Evolutionary conservation across 37 sponge, comb jelly and placozoan species (phyloP), one percentile per base, ranked within the genome.

Genomic region (Hormiphora californensis): DNA sequence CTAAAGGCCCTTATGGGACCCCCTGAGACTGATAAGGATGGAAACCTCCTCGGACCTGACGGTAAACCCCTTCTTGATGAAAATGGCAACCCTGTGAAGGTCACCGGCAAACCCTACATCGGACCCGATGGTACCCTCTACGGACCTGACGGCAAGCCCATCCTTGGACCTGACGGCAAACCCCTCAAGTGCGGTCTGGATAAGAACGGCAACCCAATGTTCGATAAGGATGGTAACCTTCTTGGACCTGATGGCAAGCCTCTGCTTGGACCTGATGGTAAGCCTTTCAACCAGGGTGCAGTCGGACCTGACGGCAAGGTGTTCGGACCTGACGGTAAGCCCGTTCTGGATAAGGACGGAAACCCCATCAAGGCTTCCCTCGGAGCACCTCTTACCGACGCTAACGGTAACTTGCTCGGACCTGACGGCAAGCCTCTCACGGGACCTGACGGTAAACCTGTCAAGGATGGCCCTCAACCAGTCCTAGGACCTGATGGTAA

Each of bases 71-170:
- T 73, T 43, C 8, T 40, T 73, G 81, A 73, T 73, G 81, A 38
- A 73, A 33, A 73, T 41, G 81, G 81, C 5, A 73, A 73, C 35
- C 81, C 81, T 27, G 38, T 73, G 19, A 73, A 40, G 3, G 46
- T n/a, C 35, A 7, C 35, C 23, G 23, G 3, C 41, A 73, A 73
- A 11, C 81, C 81, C 4, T 73, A 73, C 46, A 41, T 73, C 4
- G 81, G 81, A 73, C 81, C 81, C n/a, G 81, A 73, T 41, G 81
- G 81, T n/a, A 73, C 81, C n/a, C 23, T 73, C 23, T 73, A 73
- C 43, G 81, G 81, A 0, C 81, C 81, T 28, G 81, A 73, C 43
- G 81, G 35, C 28, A 73, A 73, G 38, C 81, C 81, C 23, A 43
- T 73, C 23, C 46, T 73, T n/a, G 81, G 81, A 40, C 81, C 81